Evolutionary conservation across 2,797 vertebrate species (phyloP).

Genomic region (Sebastolobus alascanus): DNA sequence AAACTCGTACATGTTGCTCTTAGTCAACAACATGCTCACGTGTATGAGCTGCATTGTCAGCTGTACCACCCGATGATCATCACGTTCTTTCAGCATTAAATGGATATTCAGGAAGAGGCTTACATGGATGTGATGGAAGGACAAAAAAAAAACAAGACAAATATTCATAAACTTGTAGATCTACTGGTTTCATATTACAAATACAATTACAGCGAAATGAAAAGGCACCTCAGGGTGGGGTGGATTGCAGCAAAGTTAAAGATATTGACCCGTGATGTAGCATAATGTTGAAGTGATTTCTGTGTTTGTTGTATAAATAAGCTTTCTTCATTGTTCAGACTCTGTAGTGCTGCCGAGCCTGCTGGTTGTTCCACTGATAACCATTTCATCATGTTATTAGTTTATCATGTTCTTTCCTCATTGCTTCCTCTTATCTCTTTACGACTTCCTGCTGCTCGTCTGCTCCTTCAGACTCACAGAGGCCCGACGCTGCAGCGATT

Average conservation of each 20-base stretch:
- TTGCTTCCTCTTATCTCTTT: slow-evolving; percentile 41
- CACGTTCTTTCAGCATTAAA: background rate
- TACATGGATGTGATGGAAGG: background rate
- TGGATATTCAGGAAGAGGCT: background rate
- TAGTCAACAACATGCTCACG: background rate
- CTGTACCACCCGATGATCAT: background rate
- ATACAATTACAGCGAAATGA: slow-evolving; percentile 17
- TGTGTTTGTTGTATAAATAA: background rate
- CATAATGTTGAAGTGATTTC: slow-evolving; percentile 5
- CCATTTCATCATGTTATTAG: slow-evolving; percentile 45
- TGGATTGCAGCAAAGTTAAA: slow-evolving; percentile 2
- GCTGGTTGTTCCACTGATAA: slow-evolving; percentile 27
- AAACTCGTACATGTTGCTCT: background rate
- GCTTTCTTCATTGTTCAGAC: background rate
- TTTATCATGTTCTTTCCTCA: slow-evolving; percentile 24
- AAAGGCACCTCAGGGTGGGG: background rate
- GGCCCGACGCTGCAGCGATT: slow-evolving; percentile 21
- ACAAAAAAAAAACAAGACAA: background rate
- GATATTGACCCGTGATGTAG: background rate
- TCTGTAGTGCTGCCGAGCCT: background rate
- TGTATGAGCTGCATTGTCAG: background rate
- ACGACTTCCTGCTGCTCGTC: slow-evolving; percentile 43
- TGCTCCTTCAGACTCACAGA: slow-evolving; percentile 14
- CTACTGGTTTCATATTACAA: slow-evolving; percentile 11
- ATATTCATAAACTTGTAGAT: background rate